A percentile compares a stretch with the other conserved stretches of the same genome.
Evolutionary conservation across 35 echinoderm and acorn worm genomes (phyloP).

Genomic region (Holothuria glaberrima): DNA sequence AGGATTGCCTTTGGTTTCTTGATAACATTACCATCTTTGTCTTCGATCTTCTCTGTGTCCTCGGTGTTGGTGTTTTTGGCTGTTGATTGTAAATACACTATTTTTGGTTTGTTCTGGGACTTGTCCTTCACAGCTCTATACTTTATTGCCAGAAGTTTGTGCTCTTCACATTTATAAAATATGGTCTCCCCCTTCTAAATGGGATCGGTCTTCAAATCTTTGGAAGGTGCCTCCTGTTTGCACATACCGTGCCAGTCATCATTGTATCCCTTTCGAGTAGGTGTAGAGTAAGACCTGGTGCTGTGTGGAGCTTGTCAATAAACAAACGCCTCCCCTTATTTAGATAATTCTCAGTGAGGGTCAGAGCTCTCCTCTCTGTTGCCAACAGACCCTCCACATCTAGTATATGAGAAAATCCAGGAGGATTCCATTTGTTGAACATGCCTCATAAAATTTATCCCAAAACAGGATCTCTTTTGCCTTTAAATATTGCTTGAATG

Average conservation of each 20-base stretch:
- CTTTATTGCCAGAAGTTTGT: conserved; percentile 17
- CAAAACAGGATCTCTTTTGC: conserved; percentile 35
- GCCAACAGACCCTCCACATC: neutral
- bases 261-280: conserved; percentile 30
- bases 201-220: neutral
- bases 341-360: conserved; percentile 14
- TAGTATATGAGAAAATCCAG: conserved; percentile 51
- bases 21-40: conserved; percentile 38
- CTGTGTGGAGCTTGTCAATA: conserved; percentile 43
- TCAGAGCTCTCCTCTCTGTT: conserved; percentile 46
- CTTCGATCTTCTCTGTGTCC: neutral
- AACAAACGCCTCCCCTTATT: neutral
- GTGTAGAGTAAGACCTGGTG: conserved; percentile 20
- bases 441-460: conserved; percentile 55
- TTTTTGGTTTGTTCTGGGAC: conserved; percentile 31
- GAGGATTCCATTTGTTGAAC: conserved; percentile 13
- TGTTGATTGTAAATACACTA: conserved; percentile 10
- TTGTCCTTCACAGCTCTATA: conserved; percentile 55
- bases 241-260: conserved; percentile 16
- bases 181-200: conserved; percentile 35
- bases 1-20: conserved; percentile 29
- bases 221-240: conserved; percentile 5
- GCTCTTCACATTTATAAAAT: conserved; percentile 43
- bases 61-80: neutral
- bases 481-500: conserved; percentile 54